These are phyloP conservation scores for Papilio machaon DNA, from an alignment of 1,140 invertebrate genomes.

Conservation along the genomic window DNA sequence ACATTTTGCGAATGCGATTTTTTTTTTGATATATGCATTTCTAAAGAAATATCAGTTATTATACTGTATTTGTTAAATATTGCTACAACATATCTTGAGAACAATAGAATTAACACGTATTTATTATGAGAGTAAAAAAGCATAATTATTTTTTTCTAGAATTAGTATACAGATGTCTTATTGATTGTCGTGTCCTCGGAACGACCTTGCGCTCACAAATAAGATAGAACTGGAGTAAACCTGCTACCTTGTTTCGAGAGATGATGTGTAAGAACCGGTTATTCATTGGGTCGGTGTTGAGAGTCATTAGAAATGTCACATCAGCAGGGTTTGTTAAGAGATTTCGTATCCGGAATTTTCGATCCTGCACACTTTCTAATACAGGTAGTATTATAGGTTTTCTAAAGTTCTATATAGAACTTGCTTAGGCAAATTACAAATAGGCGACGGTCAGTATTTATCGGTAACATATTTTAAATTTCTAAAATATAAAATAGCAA, in stretches of 20 bases:
- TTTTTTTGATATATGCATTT: no score
- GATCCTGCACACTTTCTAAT: background rate
- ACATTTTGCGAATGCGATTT: no score
- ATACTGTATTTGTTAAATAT: no score
- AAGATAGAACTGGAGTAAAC: background rate
- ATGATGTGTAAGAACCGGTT: background rate
- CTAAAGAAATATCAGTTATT: no score
- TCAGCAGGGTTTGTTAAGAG: background rate
- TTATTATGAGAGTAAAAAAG: background rate
- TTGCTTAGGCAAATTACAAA: background rate
- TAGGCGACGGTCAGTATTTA: background rate
- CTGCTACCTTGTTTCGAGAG: background rate
- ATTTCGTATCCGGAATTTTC: background rate
- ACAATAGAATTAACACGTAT: no score
- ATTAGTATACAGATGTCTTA: background rate
- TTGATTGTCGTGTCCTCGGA: background rate
- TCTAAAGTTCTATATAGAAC: no score
- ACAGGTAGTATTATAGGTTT: no score
- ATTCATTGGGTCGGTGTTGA: background rate
- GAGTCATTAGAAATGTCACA: background rate
- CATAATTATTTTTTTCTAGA: background rate
- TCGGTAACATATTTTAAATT: background rate
- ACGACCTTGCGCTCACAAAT: conserved; percentile 12
- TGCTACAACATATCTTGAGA: no score
- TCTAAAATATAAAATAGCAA: background rate